These are phyloP conservation scores for Dascillus cervinus DNA, from an alignment of 2,888 invertebrate species.

Conservation along the genomic window DNA sequence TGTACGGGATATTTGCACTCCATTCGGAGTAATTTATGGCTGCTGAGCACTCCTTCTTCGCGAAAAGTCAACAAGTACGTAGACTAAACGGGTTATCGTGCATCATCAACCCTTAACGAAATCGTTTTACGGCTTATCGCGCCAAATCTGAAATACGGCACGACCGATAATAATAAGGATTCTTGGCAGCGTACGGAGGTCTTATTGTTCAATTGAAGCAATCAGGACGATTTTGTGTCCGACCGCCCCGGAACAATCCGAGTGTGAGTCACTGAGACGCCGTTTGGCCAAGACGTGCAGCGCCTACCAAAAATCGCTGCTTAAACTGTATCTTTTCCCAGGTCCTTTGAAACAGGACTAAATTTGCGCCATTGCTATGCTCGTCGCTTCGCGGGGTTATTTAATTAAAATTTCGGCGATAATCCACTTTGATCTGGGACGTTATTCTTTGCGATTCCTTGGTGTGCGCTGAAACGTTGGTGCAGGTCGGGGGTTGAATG, in stretches of 20 bases:
- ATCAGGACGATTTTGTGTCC: conserved; percentile 16
- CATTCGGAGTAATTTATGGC: too few relatives aligned
- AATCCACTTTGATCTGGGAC: conserved; percentile 15
- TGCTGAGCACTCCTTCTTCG: too few relatives aligned
- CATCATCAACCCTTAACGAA: conserved; percentile 13
- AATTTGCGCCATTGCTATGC: too few relatives aligned
- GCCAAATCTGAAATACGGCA: conserved; percentile 13
- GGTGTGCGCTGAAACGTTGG: conserved; percentile 22
- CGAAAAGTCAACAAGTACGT: conserved; percentile 23
- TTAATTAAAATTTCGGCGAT: conserved; percentile 10
- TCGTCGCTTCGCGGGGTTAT: too few relatives aligned
- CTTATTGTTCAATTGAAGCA: conserved; percentile 20
- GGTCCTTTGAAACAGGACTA: too few relatives aligned
- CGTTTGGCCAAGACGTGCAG: conserved; percentile 46
- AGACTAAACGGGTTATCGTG: conserved; percentile 17
- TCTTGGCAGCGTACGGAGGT: conserved; percentile 27
- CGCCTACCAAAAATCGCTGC: conserved; percentile 26
- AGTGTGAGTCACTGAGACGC: conserved; percentile 48
- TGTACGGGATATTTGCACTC: too few relatives aligned
- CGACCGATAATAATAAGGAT: conserved; percentile 28
- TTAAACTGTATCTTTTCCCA: too few relatives aligned
- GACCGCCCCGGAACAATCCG: conserved; percentile 57
- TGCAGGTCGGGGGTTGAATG: conserved; percentile 24
- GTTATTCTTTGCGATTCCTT: conserved; percentile 18
- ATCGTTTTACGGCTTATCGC: conserved; percentile 23